Conservation (phyloP, 92 coral and sea anemone species). For the Anthopleura xanthogrammica region DNA sequence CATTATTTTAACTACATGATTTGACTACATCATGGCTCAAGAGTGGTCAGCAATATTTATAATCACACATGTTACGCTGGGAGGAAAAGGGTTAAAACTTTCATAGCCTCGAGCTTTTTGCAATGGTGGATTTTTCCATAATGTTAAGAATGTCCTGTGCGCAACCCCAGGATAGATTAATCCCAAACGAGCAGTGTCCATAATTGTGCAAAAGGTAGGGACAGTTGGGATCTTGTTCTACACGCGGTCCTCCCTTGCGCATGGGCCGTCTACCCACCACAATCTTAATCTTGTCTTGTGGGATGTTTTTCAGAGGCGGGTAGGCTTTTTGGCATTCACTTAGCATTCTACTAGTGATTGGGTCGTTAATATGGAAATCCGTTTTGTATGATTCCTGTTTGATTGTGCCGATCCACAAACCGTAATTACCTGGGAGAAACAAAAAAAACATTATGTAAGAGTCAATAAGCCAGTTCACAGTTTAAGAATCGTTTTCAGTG, state of each 20-base stretch:
- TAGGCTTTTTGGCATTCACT: slow-evolving; percentile 27
- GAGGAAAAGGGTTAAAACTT: background rate
- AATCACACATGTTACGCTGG: no score
- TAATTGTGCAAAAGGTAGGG: slow-evolving; percentile 29
- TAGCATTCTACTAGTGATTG: slow-evolving; percentile 23
- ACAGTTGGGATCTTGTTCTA: slow-evolving; percentile 19
- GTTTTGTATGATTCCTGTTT: slow-evolving; percentile 14
- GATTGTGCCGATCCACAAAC: slow-evolving; percentile 42
- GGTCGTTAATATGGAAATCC: slow-evolving; percentile 10
- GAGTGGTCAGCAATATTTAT: no score
- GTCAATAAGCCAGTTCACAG: background rate
- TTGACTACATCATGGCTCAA: no score
- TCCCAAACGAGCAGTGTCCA: slow-evolving; percentile 28
- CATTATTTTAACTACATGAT: no score
- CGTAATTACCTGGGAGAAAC: slow-evolving; percentile 13
- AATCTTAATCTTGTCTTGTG: slow-evolving; percentile 14
- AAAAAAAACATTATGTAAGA: background rate
- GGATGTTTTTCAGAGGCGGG: slow-evolving; percentile 27
- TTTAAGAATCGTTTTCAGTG: no score
- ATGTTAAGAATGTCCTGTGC: slow-evolving; percentile 15
- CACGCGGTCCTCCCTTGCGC: slow-evolving; percentile 31
- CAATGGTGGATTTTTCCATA: background rate
- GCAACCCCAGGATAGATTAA: slow-evolving; percentile 24
- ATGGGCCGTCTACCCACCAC: slow-evolving; percentile 32
- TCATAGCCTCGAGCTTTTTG: background rate